Conservation (phyloP, 2,888 invertebrate species). For the Stenodera caucasica region DNA sequence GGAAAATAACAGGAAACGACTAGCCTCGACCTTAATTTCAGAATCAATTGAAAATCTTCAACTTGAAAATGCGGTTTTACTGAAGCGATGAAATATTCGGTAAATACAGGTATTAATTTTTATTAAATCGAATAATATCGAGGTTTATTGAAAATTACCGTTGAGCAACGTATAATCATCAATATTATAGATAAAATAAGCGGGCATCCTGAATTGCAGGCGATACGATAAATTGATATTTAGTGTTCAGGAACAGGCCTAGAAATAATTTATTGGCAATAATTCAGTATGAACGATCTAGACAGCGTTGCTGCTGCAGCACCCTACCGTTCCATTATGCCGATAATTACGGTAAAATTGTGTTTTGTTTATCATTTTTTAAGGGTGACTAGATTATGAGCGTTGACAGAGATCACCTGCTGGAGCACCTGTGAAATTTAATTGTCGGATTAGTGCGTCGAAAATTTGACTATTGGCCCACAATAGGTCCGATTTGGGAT, state of each 20-base stretch:
- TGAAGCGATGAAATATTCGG: too few species aligned
- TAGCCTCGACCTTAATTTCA: too few species aligned
- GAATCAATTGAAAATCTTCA: too few species aligned
- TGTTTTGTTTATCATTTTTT: background rate
- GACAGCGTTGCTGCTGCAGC: slow-evolving; percentile 12
- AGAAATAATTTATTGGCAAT: slow-evolving; percentile 20
- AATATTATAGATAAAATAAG: background rate
- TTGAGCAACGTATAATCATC: slow-evolving; percentile 3
- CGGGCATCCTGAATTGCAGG: slow-evolving; percentile 3
- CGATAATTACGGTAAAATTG: slow-evolving; percentile 16
- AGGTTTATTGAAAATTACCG: background rate
- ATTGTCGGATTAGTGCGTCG: too few species aligned
- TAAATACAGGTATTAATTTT: too few species aligned
- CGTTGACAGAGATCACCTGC: slow-evolving; percentile 3
- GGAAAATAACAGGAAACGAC: too few species aligned
- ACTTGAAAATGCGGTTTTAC: too few species aligned
- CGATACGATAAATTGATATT: slow-evolving; percentile 4
- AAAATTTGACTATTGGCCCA: too few species aligned
- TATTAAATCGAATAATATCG: too few species aligned
- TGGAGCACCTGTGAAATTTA: background rate
- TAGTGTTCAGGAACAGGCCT: slow-evolving; percentile 2
- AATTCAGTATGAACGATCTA: slow-evolving; percentile 20
- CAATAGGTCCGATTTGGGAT: slow-evolving; percentile 29
- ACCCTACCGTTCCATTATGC: slow-evolving; percentile 22
- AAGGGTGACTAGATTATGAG: background rate